Evolutionary conservation across 2,113 vertebrate species (phyloP).

Genomic region (Dromiciops gliroides): DNA sequence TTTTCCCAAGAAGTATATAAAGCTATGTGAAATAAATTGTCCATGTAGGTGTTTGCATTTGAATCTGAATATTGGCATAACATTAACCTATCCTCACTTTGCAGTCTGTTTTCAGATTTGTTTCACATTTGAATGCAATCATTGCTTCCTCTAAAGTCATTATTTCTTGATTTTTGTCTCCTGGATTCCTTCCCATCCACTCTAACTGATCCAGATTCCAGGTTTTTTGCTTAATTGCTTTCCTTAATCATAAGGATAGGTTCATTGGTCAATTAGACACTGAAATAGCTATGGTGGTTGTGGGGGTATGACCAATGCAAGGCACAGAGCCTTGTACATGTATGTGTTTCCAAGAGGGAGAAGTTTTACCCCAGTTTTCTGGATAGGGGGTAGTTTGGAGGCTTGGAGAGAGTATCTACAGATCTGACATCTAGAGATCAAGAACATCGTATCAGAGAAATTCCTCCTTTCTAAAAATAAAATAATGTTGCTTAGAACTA

Average conservation of each 20-base stretch:
- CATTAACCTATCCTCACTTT: slow-evolving; percentile 1
- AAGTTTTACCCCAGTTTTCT: not conserved
- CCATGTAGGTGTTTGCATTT: not conserved
- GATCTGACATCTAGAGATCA: not conserved
- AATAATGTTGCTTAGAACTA: slow-evolving; percentile 22
- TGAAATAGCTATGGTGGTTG: no score
- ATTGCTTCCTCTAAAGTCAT: not conserved
- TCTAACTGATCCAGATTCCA: not conserved
- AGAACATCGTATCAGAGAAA: not conserved
- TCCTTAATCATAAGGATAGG: no score
- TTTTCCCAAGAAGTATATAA: not conserved
- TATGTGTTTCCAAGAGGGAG: not conserved
- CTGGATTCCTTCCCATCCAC: not conserved
- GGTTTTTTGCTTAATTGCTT: not conserved
- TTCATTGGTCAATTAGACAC: no score
- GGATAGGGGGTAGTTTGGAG: not conserved
- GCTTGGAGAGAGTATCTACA: not conserved
- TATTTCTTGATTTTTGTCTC: not conserved
- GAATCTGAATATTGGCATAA: not conserved
- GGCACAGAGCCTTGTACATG: not conserved
- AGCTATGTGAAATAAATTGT: not conserved
- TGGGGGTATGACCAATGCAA: no score
- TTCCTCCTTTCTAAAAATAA: slow-evolving; percentile 21
- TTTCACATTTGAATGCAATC: not conserved
- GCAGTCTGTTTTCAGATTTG: not conserved